These are phyloP conservation scores for Mactromeris polynyma DNA, from an alignment of 2,888 invertebrate species.

Conservation along the genomic window DNA sequence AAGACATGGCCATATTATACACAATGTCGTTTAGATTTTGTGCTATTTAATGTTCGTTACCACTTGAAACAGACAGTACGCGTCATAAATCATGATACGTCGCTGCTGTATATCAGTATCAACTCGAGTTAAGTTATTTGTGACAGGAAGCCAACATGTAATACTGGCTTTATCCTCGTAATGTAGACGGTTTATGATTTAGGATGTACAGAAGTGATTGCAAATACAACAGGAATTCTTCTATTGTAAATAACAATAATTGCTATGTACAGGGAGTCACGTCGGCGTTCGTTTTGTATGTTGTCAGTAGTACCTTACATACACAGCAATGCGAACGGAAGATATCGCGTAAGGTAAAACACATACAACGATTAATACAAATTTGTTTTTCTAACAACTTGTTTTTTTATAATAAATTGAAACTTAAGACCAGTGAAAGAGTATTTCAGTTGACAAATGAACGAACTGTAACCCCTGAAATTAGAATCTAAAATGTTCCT, in stretches of 20 bases:
- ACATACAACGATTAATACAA: no score
- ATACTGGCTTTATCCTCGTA: background rate
- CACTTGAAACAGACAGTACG: background rate
- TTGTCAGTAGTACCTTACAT: conserved; percentile 60
- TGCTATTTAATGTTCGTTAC: no score
- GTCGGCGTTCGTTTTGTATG: conserved; percentile 60
- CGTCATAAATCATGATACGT: background rate
- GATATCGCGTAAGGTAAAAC: background rate
- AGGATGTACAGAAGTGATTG: background rate
- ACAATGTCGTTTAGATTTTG: no score
- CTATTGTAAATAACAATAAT: background rate
- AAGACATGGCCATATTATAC: no score
- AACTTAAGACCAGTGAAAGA: no score
- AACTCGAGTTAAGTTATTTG: background rate
- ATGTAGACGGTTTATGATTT: background rate
- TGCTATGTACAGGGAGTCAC: conserved; percentile 40
- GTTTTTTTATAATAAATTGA: no score
- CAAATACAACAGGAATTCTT: background rate
- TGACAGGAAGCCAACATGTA: background rate
- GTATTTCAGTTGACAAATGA: no score
- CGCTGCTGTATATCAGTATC: background rate
- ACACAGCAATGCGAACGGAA: background rate
- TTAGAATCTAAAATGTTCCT: no score
- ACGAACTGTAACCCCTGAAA: no score
- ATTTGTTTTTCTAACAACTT: no score